Conservation (phyloP, 1,140 invertebrate genomes). For the Drosophila chauvacae region DNA sequence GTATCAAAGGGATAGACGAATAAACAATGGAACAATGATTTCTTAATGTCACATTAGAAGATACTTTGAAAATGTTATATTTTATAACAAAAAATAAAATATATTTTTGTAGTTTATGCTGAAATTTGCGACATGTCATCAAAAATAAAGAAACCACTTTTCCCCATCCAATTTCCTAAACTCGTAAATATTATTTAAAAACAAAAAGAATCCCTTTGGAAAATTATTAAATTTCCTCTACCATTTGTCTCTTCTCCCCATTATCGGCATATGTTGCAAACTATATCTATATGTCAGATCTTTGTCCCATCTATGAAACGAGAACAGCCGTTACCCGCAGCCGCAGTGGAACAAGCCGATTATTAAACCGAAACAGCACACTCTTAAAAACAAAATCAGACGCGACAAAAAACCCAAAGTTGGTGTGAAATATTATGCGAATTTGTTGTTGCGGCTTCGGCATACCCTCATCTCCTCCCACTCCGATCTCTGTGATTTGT, state of each 20-base stretch:
- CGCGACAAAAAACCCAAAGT: constrained; percentile 46
- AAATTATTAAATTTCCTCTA: background rate
- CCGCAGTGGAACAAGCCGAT: constrained; percentile 55
- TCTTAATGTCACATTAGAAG: background rate
- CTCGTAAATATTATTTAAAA: background rate
- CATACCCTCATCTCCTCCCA: background rate
- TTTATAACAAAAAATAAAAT: background rate
- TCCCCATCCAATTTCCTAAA: background rate
- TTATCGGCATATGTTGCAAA: constrained; percentile 60
- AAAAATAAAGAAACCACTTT: too few relatives aligned
- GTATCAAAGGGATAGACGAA: background rate
- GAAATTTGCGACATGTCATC: too few relatives aligned
- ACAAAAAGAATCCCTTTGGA: background rate
- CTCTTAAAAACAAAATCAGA: constrained; percentile 26
- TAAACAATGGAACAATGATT: too few relatives aligned
- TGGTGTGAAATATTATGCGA: constrained; percentile 83
- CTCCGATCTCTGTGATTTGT: constrained; percentile 46
- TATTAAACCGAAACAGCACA: constrained; percentile 29
- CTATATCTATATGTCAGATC: constrained; percentile 38
- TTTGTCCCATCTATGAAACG: constrained; percentile 3
- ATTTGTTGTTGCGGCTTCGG: constrained; percentile 43
- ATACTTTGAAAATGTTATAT: background rate
- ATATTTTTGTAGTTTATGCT: background rate
- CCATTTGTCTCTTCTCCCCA: constrained; percentile 30
- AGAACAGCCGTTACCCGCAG: constrained; percentile 44